Evolutionary conservation across 2,888 invertebrate species (phyloP), one percentile per base, ranked within the genome.

Genomic region (Argyra leucocephala): DNA sequence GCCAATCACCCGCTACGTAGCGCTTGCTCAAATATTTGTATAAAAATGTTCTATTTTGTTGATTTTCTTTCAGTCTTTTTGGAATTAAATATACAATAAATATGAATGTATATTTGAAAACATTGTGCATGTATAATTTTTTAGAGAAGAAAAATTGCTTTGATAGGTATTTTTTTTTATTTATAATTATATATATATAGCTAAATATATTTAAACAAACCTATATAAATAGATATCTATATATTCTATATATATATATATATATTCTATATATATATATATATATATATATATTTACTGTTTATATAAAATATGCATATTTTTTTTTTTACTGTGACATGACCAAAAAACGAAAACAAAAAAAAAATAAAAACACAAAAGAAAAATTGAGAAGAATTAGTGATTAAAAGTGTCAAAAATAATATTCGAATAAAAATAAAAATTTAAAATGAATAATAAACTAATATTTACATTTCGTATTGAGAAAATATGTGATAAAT

Each of bases 371-470:
- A 31, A 31, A 31, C n/a, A n/a, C n/a, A n/a, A n/a, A n/a, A n/a
- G n/a, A n/a, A n/a, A n/a, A n/a, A n/a, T n/a, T n/a, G n/a, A n/a
- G n/a, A 48, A 48, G 18, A 48, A 48, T 12, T 48, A 18, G 48
- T 48, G 48, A 48, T 48, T 48, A n/a, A n/a, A n/a, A 12, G 48
- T 48, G 48, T 48, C 48, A 48, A 48, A n/a, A n/a, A n/a, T n/a
- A n/a, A 48, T 12, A 48, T 48, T 48, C 48, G 48, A 48, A 48
- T n/a, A 18, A 48, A 48, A 48, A n/a, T 48, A n/a, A n/a, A n/a
- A 15, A 48, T 18, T 12, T 48, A 48, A 48, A 48, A 48, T 15
- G 4, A 12, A 48, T 48, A n/a, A n/a, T n/a, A n/a, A n/a, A n/a
- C n/a, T n/a, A n/a, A n/a, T n/a, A n/a, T 48, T 9, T 48, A 48